Percentiles rank a stretch among this genome's conserved stretches.
phyloP scores from a whole-genome alignment of 1,140 invertebrate species.

The Tigriopus japonicus region DNA sequence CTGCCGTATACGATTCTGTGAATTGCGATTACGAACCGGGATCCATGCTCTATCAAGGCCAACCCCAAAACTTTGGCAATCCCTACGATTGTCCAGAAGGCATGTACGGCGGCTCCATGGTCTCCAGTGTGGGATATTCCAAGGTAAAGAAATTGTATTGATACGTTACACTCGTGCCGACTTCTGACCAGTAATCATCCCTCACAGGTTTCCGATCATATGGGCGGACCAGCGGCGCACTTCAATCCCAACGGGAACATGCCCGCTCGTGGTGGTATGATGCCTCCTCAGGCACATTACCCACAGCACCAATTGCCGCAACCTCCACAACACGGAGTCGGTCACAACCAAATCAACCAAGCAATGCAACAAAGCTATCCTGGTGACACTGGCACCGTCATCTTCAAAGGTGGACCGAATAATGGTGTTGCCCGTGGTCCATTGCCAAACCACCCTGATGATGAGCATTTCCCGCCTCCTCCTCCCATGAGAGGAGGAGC shows the following conservation, averaged over 20 bases:
- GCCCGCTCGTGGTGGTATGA: neutral
- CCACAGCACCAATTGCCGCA: neutral
- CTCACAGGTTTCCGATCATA: neutral
- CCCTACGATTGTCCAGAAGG: slow-evolving; percentile 14
- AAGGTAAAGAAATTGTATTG: neutral
- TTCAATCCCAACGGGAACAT: neutral
- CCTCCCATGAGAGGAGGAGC: slow-evolving; percentile 3
- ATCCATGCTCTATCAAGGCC: neutral
- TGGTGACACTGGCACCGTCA: slow-evolving; percentile 13
- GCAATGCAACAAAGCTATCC: neutral
- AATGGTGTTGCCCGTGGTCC: neutral
- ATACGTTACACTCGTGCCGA: too few species aligned
- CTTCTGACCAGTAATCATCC: too few species aligned
- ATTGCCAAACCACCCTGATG: neutral
- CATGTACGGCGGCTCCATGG: slow-evolving; percentile 11
- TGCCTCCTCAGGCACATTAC: neutral
- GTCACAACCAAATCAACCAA: neutral
- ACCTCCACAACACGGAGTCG: neutral
- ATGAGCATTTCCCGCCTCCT: slow-evolving; percentile 11
- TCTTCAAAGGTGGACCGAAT: slow-evolving; percentile 5
- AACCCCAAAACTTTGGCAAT: slow-evolving; percentile 14
- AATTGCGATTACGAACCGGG: slow-evolving; percentile 12
- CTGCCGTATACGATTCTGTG: slow-evolving; percentile 2
- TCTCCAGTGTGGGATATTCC: slow-evolving; percentile 13
- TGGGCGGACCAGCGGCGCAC: too few species aligned